Base-by-base conservation (phyloP, 2,797 vertebrate genomes). In the Mionectes olivaceus region DNA sequence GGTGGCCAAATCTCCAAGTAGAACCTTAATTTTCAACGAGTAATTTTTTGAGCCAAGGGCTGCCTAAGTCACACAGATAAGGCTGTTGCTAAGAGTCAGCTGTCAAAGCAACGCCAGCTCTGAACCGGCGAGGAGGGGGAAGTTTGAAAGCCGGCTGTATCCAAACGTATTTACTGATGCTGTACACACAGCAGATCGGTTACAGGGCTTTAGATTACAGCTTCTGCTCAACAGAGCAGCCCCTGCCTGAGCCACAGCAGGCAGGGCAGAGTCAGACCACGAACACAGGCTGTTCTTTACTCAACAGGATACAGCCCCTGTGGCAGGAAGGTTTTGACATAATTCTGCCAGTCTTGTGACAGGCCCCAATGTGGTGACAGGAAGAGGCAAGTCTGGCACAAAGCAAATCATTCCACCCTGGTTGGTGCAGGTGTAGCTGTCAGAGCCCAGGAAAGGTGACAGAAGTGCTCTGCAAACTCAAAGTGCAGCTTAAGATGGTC, bases 201-300 rank as follows among this genome's bases (percentile, higher is more conserved):
- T 91, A 89, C 88, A 64, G 43, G 2, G 25, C 50, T 92, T 81
- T 10, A 73, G 44, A 85, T 13, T 52, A 63, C 74, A 57, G 90
- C 70, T 85, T 49, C 76, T 87, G 68, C 33, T 39, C 71, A 90
- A 87, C 84, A 90, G 60, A 83, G 76, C 89, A 90, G 88, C 71
- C 64, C 77, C 92, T 84, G 75, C 81, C 61, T 69, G 33, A 92
- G 84, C 67, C 77, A 33, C 83, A 52, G 89, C 73, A 80, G 60
- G 71, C 49, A 8, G 52, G 52, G 88, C 64, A 74, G 57, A 80
- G 70, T 33, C 63, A 63, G 25, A 52, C 55, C 35, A 52, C 1
- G 5, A 73, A 46, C 23, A 87, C 49, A 88, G 33, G 13, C 56
- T 56, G n/a, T 10, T 83, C 69, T 87, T 94, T 39, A 79, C 86